These are phyloP conservation scores for Saguinus midas DNA, from an alignment of 2,113 vertebrate species.

Conservation along the genomic window DNA sequence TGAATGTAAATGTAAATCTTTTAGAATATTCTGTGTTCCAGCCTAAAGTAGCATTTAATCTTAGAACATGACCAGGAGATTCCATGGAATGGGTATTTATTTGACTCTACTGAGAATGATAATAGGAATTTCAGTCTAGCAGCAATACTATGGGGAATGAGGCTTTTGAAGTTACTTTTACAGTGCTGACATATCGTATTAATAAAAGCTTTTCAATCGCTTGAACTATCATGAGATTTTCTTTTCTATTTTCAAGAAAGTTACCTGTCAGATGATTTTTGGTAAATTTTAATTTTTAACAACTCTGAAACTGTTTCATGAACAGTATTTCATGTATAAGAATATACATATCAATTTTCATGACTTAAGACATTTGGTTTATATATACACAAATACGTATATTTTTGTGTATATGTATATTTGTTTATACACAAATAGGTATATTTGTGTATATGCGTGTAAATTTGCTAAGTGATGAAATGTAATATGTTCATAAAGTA, in stretches of 20 bases:
- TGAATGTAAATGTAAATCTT: neutral
- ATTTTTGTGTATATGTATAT: neutral
- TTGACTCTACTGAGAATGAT: neutral
- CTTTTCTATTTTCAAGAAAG: neutral
- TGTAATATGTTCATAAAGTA: neutral
- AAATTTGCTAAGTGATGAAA: neutral
- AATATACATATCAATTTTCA: neutral
- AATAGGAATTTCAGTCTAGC: neutral
- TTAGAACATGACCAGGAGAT: neutral
- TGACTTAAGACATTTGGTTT: neutral
- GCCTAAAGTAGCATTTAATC: neutral
- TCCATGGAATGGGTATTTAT: neutral
- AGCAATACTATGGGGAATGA: neutral
- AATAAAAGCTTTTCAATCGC: neutral
- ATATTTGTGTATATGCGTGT: neutral
- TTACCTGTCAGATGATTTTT: neutral
- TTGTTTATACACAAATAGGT: neutral
- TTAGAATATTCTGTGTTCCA: neutral
- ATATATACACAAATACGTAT: neutral
- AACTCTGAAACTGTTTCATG: neutral
- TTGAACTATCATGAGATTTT: neutral
- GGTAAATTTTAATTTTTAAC: neutral
- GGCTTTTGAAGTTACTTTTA: neutral
- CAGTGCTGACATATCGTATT: neutral
- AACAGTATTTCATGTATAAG: neutral